phyloP scores from a whole-genome alignment of 2,797 vertebrate genomes.

The Bucorvus abyssinicus region DNA sequence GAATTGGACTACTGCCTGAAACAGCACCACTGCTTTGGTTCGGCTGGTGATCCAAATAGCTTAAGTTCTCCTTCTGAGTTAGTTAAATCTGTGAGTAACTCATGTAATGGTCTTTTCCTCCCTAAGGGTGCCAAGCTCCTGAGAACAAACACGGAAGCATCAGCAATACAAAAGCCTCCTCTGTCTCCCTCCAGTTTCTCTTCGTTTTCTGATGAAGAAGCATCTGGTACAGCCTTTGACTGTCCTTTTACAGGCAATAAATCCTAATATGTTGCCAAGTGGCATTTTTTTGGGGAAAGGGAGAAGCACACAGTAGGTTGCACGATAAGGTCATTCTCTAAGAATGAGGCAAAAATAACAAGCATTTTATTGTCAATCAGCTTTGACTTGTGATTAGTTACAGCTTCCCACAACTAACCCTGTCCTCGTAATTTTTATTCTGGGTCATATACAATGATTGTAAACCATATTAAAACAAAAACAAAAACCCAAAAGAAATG shows the following conservation, averaged over 20 bases:
- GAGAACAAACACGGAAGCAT: not conserved
- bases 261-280: conserved; percentile 42
- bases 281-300: not conserved
- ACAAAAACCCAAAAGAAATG: not conserved
- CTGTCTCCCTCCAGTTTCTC: not conserved
- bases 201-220: conserved; percentile 16
- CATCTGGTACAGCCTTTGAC: conserved; percentile 59
- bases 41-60: not conserved
- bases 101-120: not conserved
- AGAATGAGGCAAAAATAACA: not conserved
- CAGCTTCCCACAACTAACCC: conserved; percentile 10
- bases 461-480: not conserved
- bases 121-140: not conserved
- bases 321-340: not conserved
- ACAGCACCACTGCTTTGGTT: not conserved
- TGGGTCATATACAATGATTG: not conserved
- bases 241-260: conserved; percentile 40
- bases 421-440: not conserved
- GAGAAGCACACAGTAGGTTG: not conserved
- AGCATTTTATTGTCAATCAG: not conserved
- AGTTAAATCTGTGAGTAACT: not conserved
- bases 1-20: not conserved
- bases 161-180: not conserved
- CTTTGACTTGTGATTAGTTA: conserved; percentile 34
- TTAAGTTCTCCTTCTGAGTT: not conserved